These are phyloP conservation scores for Tauraco erythrolophus DNA, from an alignment of 2,113 vertebrate genomes.

Conservation along the genomic window DNA sequence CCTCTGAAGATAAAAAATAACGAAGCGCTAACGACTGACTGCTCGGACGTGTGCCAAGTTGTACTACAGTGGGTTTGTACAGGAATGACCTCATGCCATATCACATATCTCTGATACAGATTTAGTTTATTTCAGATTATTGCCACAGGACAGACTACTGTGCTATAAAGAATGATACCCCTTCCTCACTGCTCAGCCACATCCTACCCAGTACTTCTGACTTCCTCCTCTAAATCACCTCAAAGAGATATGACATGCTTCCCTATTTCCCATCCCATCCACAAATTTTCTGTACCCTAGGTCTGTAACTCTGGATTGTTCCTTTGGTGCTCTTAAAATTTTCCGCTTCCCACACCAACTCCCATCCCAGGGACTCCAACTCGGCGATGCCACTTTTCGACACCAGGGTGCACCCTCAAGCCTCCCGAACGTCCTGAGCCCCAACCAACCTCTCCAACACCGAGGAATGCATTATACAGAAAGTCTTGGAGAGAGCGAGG, in stretches of 20 bases:
- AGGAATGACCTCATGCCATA: neutral
- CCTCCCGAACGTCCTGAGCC: neutral
- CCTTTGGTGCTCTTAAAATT: fast-evolving
- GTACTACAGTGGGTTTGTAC: neutral
- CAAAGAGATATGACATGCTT: fast-evolving
- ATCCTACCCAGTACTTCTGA: neutral
- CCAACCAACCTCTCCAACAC: neutral
- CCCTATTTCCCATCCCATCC: neutral
- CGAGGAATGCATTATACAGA: neutral
- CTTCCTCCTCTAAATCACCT: neutral
- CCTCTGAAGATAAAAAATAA: neutral
- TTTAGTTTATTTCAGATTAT: neutral
- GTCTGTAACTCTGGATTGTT: neutral
- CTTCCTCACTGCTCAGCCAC: neutral
- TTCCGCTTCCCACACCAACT: neutral
- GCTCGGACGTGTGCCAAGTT: neutral
- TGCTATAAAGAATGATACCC: fast-evolving
- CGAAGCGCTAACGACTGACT: neutral
- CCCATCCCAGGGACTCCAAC: fast-evolving
- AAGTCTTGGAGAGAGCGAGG: neutral
- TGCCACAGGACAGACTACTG: neutral
- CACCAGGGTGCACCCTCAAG: neutral
- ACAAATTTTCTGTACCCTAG: neutral
- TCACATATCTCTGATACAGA: neutral
- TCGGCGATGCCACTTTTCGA: neutral